Base-by-base conservation (phyloP, 2,113 vertebrate genomes). In the Girardinichthys multiradiatus region DNA sequence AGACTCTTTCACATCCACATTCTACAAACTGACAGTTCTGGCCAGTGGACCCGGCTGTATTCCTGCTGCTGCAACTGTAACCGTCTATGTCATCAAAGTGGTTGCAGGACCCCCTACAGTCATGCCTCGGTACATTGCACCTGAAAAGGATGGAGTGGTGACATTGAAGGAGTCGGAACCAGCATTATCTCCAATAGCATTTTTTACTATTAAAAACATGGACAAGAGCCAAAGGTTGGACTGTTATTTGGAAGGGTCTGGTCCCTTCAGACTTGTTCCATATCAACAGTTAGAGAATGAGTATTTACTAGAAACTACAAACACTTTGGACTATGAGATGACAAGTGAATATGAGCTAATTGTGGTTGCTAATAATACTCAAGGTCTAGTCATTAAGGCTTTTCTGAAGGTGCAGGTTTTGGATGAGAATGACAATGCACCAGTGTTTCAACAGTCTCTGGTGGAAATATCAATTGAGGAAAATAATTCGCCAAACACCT, bases 381-480 rank as follows among this genome's bases (percentile, higher is more conserved):
- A 90, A 72, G 95, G 95, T 6, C 91, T 96, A 76, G 91, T 94
- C 27, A 94, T 95, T 24, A 96, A 94, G 78, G 96, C 94, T 45
- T 76, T 93, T 35, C 85, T 99, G 30, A 96, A 95, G 82, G 91
- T 99, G 35, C 95, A 97, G 35, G 84, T 99, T 74, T 70, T 97
- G 81, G 98, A 99, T 82, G 97, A 98, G 37, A 99, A 99, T 0
- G 98, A 99, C 68, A 99, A 99, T 28, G 92, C 96, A 0, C 98
- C 98, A 1, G 76, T 98, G 83, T 99, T 99, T 88, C 93, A 94
- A 77, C 95, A 97, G 70, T 92, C 95, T 27, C 77, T 96, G 64
- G 86, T 98, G 72, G 96, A 99, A 79, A 76, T 99, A 74, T 94
- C 94, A 10, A 94, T 99, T 3, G 98, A 98, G 82, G 98, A 99